Evolutionary conservation across 2,113 vertebrate species (phyloP).

Genomic region (Vulpes vulpes): DNA sequence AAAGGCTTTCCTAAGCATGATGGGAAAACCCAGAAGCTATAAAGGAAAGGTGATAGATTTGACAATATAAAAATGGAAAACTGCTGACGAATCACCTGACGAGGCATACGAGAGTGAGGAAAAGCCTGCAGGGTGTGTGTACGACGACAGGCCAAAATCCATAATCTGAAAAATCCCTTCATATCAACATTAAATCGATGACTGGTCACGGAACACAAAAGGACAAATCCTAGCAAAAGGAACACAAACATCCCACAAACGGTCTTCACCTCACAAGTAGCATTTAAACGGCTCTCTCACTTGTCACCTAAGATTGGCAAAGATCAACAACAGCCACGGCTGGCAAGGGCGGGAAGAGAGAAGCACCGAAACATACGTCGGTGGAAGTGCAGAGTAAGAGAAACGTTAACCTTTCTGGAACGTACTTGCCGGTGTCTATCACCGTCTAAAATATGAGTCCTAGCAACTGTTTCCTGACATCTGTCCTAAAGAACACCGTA

Average conservation of each 20-base stretch:
- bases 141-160: background rate
- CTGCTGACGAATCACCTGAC: background rate
- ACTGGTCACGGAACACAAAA: background rate
- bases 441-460: conserved; percentile 25
- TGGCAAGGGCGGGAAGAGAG: conserved; percentile 18
- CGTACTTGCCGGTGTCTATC: conserved; percentile 4
- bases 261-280: background rate
- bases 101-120: background rate
- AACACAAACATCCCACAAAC: background rate
- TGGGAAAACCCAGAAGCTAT: background rate
- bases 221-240: background rate
- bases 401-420: conserved; percentile 33
- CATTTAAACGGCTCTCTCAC: background rate
- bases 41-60: background rate
- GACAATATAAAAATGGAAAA: background rate
- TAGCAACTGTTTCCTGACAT: too few species aligned
- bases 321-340: background rate
- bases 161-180: background rate
- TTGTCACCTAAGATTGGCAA: conserved; percentile 10
- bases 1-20: background rate
- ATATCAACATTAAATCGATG: background rate
- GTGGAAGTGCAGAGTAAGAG: background rate
- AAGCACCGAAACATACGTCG: background rate
- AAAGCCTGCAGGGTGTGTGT: background rate
- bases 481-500: too few species aligned